A percentile compares a stretch with the other conserved stretches of the same genome.
phyloP scores from a whole-genome alignment of 2,113 vertebrate species.

The Cervus canadensis region DNA sequence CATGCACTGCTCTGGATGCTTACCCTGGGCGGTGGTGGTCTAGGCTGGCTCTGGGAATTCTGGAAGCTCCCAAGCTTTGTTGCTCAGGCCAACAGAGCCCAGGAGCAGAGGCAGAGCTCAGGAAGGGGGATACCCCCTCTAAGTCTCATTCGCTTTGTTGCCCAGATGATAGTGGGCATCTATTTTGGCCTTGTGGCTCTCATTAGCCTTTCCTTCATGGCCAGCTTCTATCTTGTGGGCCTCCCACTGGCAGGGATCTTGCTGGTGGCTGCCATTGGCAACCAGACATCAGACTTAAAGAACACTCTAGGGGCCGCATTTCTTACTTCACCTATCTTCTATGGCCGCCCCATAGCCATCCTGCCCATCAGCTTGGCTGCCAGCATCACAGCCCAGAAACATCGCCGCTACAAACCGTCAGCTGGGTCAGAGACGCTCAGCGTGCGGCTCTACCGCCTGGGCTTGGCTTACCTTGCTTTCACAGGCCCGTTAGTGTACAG shows the following conservation, averaged over 20 bases:
- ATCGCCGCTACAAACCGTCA: constrained; percentile 80
- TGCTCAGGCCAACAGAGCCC: constrained; percentile 74
- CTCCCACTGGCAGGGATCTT: constrained; percentile 90
- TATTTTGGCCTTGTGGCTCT: constrained; percentile 89
- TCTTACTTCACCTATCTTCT: constrained; percentile 87
- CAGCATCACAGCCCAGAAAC: constrained; percentile 82
- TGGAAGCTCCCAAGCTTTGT: constrained; percentile 89
- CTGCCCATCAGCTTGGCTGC: constrained; percentile 89
- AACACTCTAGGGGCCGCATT: constrained; percentile 83
- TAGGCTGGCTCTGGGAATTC: constrained; percentile 90
- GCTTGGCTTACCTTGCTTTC: constrained; percentile 88
- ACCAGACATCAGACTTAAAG: constrained; percentile 85
- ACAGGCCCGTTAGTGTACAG: constrained; percentile 84
- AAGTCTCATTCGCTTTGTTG: constrained; percentile 81
- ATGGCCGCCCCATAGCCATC: constrained; percentile 85
- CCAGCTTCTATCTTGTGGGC: constrained; percentile 85
- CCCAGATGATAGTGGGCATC: constrained; percentile 87
- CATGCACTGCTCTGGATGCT: constrained; percentile 93
- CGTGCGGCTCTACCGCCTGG: constrained; percentile 83
- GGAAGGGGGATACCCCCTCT: constrained; percentile 67
- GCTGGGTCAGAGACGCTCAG: constrained; percentile 46
- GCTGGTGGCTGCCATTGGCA: constrained; percentile 87
- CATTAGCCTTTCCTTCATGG: constrained; percentile 85
- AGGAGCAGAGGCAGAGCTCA: background rate
- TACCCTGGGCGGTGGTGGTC: constrained; percentile 87